Evolutionary conservation across 2,113 vertebrate genomes (phyloP).

Genomic region (Carassius gibelio): DNA sequence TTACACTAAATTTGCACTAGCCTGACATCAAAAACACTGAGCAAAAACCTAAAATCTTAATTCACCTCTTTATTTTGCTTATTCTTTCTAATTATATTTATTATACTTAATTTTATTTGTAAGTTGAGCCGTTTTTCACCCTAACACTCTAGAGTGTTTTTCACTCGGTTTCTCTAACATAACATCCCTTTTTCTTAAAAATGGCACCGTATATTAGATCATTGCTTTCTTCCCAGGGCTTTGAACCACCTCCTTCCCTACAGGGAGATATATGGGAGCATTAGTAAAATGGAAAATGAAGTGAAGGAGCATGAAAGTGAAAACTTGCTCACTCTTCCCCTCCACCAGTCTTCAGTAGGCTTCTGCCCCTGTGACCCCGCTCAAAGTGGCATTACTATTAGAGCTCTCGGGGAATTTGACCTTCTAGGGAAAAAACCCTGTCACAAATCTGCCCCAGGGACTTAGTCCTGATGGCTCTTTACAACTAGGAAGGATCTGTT

Average conservation of each 20-base stretch:
- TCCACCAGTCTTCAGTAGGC: conserved; percentile 35
- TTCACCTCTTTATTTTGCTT: background rate
- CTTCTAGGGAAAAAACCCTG: conserved; percentile 60
- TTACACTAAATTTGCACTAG: background rate
- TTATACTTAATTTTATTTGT: background rate
- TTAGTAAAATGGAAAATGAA: conserved; percentile 16
- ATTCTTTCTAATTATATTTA: background rate
- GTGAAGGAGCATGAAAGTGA: conserved; percentile 6
- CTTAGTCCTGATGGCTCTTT: conserved; percentile 59
- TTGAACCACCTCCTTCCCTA: background rate
- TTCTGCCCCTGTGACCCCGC: conserved; percentile 23
- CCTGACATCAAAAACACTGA: background rate
- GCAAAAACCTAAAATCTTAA: background rate
- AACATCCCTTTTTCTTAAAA: background rate
- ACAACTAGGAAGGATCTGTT: conserved; percentile 65
- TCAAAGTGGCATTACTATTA: conserved; percentile 59
- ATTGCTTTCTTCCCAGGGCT: conserved; percentile 2
- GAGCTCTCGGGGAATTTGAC: conserved; percentile 64
- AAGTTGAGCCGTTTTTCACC: background rate
- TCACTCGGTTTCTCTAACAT: background rate
- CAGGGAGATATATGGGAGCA: conserved; percentile 8
- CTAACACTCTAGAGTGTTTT: background rate
- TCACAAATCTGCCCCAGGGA: conserved; percentile 61
- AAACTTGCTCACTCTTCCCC: conserved; percentile 12
- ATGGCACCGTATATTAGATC: background rate